Base-by-base conservation (phyloP, 2,888 invertebrate species). In the Eucriotettix oculatus region DNA sequence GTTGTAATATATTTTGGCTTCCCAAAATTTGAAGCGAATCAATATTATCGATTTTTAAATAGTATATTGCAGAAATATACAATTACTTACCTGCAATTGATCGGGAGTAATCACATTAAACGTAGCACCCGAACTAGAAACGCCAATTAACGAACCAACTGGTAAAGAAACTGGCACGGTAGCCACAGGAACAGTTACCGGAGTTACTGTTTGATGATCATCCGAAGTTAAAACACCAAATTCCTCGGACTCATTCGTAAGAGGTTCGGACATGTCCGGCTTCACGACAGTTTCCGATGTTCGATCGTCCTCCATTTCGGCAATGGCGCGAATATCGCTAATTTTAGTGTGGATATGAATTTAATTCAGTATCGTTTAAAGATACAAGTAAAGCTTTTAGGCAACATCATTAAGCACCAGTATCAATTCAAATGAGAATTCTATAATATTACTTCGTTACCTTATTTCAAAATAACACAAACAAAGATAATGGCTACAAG, bases 51-150 rank as follows among this genome's bases (percentile, higher is more conserved):
- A 42, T 42, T 55, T 55, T 44, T 29, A 29, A 29, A 29, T 29
- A 29, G 29, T 29, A 29, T 29, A 29, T 29, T 29, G 29, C 29
- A 29, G 29, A 29, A 29, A 29, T 29, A 29, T 29, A 29, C 29
- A 7, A 29, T 29, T 29, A 58, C 65, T 63, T 64, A 76, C 77
- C 68, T 87, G 87, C 70, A 90, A 73, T 71, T 90, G 88, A 69
- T 90, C 90, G 44, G 87, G 84, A 42, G 89, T 87, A 73, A 90
- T 89, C 69, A 90, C 89, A 77, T 90, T 90, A 75, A 87, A 90
- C 54, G 90, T 84, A 65, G 87, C 85, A 48, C 85, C 85, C 59
- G 87, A 80, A 65, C 69, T 69, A 54, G 75, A 70, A 59, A 76
- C 76, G 58, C 76, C 76, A 70, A 90, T 86, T 69, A 90, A 82